Evolutionary conservation across 2,888 invertebrate genomes (phyloP).

Genomic region (Coronaproctus castanopsis): DNA sequence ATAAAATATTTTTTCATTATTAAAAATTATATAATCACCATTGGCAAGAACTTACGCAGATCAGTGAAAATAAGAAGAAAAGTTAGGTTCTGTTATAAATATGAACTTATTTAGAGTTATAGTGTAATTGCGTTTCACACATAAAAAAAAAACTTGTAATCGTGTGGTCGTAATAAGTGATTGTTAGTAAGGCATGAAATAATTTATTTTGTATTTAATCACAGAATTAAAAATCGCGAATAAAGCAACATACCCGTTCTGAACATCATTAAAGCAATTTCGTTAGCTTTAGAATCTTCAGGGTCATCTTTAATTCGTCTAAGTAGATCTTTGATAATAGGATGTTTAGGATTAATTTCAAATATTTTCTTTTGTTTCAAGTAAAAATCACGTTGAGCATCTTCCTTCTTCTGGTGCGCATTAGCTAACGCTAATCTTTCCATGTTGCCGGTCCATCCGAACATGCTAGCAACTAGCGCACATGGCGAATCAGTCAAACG

Average conservation of each 20-base stretch:
- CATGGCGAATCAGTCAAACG: conserved; percentile 80
- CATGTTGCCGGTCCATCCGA: conserved; percentile 99
- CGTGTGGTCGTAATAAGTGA: too few species aligned
- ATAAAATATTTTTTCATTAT: too few species aligned
- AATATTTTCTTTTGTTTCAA: conserved; percentile 86
- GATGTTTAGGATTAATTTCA: conserved; percentile 95
- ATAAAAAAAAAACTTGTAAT: too few species aligned
- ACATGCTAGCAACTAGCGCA: conserved; percentile 86
- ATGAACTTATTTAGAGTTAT: too few species aligned
- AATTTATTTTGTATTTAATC: too few species aligned
- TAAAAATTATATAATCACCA: too few species aligned
- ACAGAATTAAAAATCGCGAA: too few species aligned
- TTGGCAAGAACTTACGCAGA: too few species aligned
- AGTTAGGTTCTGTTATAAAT: too few species aligned
- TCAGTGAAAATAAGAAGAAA: too few species aligned
- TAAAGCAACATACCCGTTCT: conserved; percentile 35
- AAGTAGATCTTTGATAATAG: conserved; percentile 76
- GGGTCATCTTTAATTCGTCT: conserved; percentile 57
- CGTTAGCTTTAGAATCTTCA: conserved; percentile 53
- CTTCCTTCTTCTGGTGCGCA: conserved; percentile 88
- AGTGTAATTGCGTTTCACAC: too few species aligned
- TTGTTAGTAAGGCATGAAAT: too few species aligned
- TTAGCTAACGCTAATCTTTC: conserved; percentile 86
- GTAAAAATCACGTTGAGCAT: conserved; percentile 72
- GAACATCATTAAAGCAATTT: conserved; percentile 75